A percentile compares a stretch with the other conserved stretches of the same genome.
phyloP scores from a whole-genome alignment of 2,797 vertebrate genomes.

The Aplochiton taeniatus region DNA sequence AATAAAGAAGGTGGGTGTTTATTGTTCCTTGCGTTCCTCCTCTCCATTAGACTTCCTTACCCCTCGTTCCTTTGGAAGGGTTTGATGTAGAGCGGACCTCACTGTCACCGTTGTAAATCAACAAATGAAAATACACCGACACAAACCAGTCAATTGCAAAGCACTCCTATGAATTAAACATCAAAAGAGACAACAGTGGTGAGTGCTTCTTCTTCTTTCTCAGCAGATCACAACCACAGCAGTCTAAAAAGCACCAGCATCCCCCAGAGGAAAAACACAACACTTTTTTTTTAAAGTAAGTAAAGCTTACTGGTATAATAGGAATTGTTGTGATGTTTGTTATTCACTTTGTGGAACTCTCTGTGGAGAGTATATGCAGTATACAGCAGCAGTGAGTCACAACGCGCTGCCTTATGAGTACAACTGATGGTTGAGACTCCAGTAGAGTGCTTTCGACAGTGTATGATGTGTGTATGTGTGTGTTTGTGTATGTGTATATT shows the following conservation, averaged over 20 bases:
- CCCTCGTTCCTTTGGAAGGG: not conserved
- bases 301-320: conserved; percentile 3
- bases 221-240: not conserved
- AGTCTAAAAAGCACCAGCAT: not conserved
- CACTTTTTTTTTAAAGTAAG: not conserved
- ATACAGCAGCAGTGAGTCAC: too few species aligned
- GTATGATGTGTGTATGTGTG: not conserved
- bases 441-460: not conserved
- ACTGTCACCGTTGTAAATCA: conserved; percentile 1
- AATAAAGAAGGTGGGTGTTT: too few species aligned
- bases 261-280: not conserved
- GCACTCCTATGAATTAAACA: conserved; percentile 38
- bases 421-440: not conserved
- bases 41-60: too few species aligned
- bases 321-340: not conserved
- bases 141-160: conserved; percentile 21
- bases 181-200: conserved; percentile 17
- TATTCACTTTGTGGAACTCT: not conserved
- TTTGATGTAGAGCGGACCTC: not conserved
- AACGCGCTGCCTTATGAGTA: not conserved
- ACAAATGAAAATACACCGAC: conserved; percentile 16
- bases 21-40: not conserved
- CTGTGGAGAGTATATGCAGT: not conserved
- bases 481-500: not conserved
- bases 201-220: conserved; percentile 11